These are phyloP conservation scores for Astatoreochromis straeleni DNA, from an alignment of 2,113 vertebrate species.

Conservation along the genomic window DNA sequence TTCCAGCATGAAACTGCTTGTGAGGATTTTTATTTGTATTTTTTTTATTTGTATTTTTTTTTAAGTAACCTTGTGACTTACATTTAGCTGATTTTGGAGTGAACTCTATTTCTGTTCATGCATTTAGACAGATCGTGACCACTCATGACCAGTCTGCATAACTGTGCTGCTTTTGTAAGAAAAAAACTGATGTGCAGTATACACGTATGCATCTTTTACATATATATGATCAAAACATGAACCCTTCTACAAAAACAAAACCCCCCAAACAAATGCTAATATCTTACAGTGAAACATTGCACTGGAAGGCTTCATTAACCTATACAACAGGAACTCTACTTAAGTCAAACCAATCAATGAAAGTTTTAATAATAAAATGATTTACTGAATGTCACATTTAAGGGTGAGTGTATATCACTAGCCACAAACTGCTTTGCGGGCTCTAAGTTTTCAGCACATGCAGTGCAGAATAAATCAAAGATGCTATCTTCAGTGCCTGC, in stretches of 20 bases:
- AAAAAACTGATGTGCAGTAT: not conserved
- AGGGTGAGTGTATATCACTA: not conserved
- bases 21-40: not conserved
- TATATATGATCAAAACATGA: not conserved
- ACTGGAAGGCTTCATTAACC: not conserved
- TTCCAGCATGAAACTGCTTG: not conserved
- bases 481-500: constrained; percentile 28
- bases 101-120: not conserved
- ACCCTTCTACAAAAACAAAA: not conserved
- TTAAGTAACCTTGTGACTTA: not conserved
- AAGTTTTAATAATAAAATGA: not conserved
- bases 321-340: not conserved
- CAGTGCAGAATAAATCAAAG: not conserved
- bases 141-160: not conserved
- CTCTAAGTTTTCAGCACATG: not conserved
- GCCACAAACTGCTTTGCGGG: not conserved
- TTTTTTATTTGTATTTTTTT: not conserved
- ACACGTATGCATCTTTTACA: not conserved
- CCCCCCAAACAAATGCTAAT: not conserved
- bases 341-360: not conserved
- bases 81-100: not conserved
- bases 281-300: not conserved
- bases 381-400: not conserved
- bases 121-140: not conserved
- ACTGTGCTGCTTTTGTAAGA: not conserved